Evolutionary conservation across 2,797 vertebrate genomes (phyloP).

Genomic region (Premnoplex brunnescens): DNA sequence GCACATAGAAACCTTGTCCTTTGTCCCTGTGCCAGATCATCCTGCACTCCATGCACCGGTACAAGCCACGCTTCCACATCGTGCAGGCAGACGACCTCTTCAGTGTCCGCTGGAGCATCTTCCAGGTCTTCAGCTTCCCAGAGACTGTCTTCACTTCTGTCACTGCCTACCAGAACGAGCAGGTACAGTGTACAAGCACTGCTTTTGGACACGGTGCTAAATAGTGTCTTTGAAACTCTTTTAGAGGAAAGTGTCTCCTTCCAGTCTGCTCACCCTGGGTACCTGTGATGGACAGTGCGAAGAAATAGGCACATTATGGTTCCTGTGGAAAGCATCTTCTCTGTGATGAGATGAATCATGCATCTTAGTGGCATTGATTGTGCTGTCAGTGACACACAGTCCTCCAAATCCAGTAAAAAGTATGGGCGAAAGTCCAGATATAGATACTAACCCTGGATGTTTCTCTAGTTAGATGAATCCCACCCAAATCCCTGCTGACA

Average conservation of each 20-base stretch:
- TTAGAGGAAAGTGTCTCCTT: background rate
- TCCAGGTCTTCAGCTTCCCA: conserved; percentile 90
- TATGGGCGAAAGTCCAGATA: background rate
- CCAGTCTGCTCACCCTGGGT: background rate
- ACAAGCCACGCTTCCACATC: conserved; percentile 91
- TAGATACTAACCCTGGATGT: background rate
- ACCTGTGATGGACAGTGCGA: background rate
- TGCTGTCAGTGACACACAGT: background rate
- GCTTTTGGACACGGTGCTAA: background rate
- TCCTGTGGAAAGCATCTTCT: background rate
- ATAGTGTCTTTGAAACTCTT: background rate
- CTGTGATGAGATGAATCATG: background rate
- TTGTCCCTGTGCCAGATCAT: conserved; percentile 77
- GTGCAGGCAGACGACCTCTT: conserved; percentile 89
- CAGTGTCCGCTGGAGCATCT: conserved; percentile 88
- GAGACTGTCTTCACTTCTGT: conserved; percentile 91
- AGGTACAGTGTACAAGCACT: conserved; percentile 66
- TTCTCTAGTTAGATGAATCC: background rate
- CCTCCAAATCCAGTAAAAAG: background rate
- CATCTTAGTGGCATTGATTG: background rate
- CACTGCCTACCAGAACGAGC: conserved; percentile 92
- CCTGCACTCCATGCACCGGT: conserved; percentile 92
- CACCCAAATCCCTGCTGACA: background rate
- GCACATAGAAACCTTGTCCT: background rate
- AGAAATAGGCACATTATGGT: background rate